Conservation (phyloP, 1,140 invertebrate species). For the Meteorus sp. region DNA sequence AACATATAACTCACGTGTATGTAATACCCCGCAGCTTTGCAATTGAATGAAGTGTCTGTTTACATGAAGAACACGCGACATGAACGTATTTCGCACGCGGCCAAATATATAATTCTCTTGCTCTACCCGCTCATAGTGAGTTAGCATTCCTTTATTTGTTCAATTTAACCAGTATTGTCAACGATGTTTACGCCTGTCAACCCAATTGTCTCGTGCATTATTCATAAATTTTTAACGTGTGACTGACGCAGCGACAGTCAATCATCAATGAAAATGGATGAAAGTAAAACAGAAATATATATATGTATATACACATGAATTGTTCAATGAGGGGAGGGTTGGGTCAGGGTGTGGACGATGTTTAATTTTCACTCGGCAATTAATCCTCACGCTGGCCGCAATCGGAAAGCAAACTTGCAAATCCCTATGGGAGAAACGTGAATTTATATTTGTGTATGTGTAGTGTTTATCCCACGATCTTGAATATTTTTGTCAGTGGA, state of each 20-base stretch:
- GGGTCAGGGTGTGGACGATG: no score
- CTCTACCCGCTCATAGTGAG: constrained; percentile 4
- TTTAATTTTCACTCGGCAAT: constrained; percentile 25
- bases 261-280: background rate
- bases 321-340: background rate
- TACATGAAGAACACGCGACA: constrained; percentile 37
- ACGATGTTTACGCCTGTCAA: constrained; percentile 20
- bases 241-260: constrained; percentile 6
- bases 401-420: background rate
- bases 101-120: constrained; percentile 24
- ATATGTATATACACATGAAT: background rate
- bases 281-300: background rate
- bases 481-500: constrained; percentile 15
- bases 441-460: background rate
- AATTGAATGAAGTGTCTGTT: constrained; percentile 34
- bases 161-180: constrained; percentile 49
- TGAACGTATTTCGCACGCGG: constrained; percentile 33
- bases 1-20: no score
- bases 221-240: constrained; percentile 31
- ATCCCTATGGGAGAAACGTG: constrained; percentile 12
- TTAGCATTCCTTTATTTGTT: constrained; percentile 43
- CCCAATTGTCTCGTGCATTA: constrained; percentile 6
- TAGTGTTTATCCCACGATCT: constrained; percentile 20
- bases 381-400: constrained; percentile 10
- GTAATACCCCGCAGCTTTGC: constrained; percentile 12